Base-by-base conservation (phyloP, 1,140 invertebrate species). In the Pseudomyrmex concolor region DNA sequence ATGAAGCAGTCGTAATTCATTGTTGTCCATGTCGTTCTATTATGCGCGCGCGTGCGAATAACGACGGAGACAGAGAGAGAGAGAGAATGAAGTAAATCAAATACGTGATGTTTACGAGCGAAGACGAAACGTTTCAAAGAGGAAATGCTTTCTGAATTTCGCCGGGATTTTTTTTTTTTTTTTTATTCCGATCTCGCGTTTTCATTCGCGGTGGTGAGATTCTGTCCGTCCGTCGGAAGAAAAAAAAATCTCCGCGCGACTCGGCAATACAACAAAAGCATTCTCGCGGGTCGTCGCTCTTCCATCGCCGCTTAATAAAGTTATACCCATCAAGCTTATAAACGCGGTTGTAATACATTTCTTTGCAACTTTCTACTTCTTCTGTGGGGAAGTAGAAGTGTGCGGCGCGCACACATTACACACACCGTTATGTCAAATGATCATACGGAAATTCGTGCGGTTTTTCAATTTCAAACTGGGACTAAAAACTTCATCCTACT, bases 1-100 rank as follows among this genome's bases (percentile, higher is more conserved):
- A 80, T 80, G 66, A 80, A 60, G 48, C 55, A 54, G 15, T 59
- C 51, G 54, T 71, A 80, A 71, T 34, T 80, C 76, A 80, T 80
- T 70, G 63, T 77, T 68, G 76, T 71, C 55, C 22, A 50, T 9
- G 66, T 34, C 5, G 34, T 60, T 71, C 45, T 64, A 71, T 80
- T 80, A 80, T 59, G 10, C 51, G 76, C 22, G 63, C 51, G 64
- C 51, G 76, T 17, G 63, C 51, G 64, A 59, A 55, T 78, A 70
- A 50, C 5, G 64, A n/a, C 50, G 63, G 13, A 34, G 19, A 59
- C 22, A 50, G 19, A 15, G 64, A n/a, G 34, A 50, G 13, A 34
- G 19, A 59, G 43, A 50, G 19, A 15, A 50, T 25, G 76, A 48
- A 13, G 15, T 80, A 80, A 80, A 80, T 80, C 66, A 80, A 71